Evolutionary conservation across 1,140 invertebrate species (phyloP).

Genomic region (Drosophila kanapiae): DNA sequence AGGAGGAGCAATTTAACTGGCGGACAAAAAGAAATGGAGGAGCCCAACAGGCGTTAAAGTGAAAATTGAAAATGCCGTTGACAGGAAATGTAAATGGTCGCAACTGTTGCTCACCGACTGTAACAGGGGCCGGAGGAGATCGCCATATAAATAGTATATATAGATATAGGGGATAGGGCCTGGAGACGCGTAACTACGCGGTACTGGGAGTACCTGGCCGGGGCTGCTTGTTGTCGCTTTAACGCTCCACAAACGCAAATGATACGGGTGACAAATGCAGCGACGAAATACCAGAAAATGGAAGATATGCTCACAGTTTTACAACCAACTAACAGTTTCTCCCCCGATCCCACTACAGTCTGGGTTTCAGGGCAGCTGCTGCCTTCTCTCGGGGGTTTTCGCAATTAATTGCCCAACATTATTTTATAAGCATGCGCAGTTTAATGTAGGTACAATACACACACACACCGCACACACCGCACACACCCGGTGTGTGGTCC

Average conservation of each 20-base stretch:
- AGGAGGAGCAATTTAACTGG: constrained; percentile 32
- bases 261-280: constrained; percentile 82
- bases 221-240: constrained; percentile 74
- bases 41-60: constrained; percentile 77
- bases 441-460: constrained; percentile 64
- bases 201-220: constrained; percentile 36
- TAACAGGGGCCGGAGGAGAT: constrained; percentile 58
- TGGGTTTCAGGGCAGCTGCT: constrained; percentile 58
- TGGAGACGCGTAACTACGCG: constrained; percentile 64
- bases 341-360: constrained; percentile 25
- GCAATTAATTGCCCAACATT: constrained; percentile 81
- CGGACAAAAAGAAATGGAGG: constrained; percentile 54
- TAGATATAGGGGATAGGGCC: constrained; percentile 77
- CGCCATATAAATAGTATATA: constrained; percentile 1
- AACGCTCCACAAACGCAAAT: constrained; percentile 72
- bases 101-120: constrained; percentile 67
- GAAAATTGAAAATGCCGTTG: constrained; percentile 69
- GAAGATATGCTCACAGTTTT: constrained; percentile 55
- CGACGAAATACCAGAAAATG: constrained; percentile 57
- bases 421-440: constrained; percentile 71
- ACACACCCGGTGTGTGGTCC: constrained; percentile 60
- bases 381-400: constrained; percentile 51
- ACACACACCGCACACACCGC: neutral
- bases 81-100: constrained; percentile 71
- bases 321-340: constrained; percentile 36